These are phyloP conservation scores for Panulirus ornatus DNA, from an alignment of 1,140 invertebrate genomes.

Conservation along the genomic window DNA sequence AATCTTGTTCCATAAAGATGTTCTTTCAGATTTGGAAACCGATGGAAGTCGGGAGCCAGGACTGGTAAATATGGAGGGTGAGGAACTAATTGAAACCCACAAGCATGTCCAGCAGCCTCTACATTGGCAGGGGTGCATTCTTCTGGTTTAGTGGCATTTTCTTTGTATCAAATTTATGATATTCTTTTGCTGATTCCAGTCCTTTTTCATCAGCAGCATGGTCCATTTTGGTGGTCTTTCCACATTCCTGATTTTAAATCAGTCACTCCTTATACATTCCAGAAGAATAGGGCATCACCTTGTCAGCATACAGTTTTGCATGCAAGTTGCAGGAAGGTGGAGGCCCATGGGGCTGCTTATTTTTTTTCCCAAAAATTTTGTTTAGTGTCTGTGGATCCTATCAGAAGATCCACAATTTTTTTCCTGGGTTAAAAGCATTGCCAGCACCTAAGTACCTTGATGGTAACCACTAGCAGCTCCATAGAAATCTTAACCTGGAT, in stretches of 20 bases:
- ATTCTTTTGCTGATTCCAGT: neutral
- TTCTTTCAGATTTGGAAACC: slow-evolving; percentile 58
- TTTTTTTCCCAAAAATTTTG: neutral
- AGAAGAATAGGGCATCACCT: slow-evolving; percentile 49
- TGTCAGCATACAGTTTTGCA: slow-evolving; percentile 41
- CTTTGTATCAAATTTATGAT: neutral
- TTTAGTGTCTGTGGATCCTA: slow-evolving; percentile 3
- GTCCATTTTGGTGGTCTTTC: slow-evolving; percentile 32
- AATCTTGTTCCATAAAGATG: slow-evolving; percentile 43
- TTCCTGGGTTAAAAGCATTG: too few species aligned
- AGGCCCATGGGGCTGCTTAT: slow-evolving; percentile 33
- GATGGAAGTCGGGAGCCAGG: slow-evolving; percentile 51
- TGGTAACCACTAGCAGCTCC: neutral
- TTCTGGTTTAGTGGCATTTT: slow-evolving; percentile 6
- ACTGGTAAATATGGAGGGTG: slow-evolving; percentile 61
- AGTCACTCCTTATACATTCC: slow-evolving; percentile 19
- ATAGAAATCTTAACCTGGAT: neutral
- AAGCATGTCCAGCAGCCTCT: slow-evolving; percentile 52
- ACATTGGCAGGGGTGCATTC: slow-evolving; percentile 23
- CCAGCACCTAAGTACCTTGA: too few species aligned
- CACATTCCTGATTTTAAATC: neutral
- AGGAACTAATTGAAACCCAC: slow-evolving; percentile 49
- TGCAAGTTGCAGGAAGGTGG: slow-evolving; percentile 43
- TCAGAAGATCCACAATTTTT: neutral
- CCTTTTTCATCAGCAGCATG: slow-evolving; percentile 17